phyloP scores from a whole-genome alignment of 2,888 invertebrate species.

The Agrotis puta region DNA sequence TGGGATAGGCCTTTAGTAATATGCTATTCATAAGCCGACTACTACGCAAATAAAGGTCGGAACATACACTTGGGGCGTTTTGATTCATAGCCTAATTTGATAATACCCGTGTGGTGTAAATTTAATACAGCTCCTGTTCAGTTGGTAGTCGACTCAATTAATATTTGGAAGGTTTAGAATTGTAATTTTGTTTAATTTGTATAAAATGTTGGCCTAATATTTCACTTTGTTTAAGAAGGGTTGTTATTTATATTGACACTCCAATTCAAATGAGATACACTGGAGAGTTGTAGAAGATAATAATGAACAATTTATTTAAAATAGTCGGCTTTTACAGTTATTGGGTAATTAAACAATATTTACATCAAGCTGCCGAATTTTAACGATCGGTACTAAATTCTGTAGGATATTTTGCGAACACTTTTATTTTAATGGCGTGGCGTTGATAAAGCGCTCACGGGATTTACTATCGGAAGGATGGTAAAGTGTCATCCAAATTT shows the following conservation, averaged over 20 bases:
- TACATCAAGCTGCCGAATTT: conserved; percentile 56
- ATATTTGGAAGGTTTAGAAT: conserved; percentile 53
- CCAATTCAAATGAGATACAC: conserved; percentile 38
- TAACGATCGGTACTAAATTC: conserved; percentile 64
- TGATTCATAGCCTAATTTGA: conserved; percentile 76
- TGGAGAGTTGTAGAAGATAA: conserved; percentile 23
- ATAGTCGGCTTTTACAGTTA: conserved; percentile 33
- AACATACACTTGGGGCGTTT: conserved; percentile 68
- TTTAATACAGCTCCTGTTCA: conserved; percentile 66
- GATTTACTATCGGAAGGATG: conserved; percentile 83
- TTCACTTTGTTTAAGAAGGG: conserved; percentile 28
- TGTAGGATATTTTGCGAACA: conserved; percentile 67
- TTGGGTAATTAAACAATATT: conserved; percentile 44
- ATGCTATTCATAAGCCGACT: conserved; percentile 80
- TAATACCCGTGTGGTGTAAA: conserved; percentile 70
- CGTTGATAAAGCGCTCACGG: conserved; percentile 65
- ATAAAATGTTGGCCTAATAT: conserved; percentile 35
- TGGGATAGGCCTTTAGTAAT: conserved; percentile 78
- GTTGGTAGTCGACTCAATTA: conserved; percentile 57
- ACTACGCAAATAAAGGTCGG: conserved; percentile 74
- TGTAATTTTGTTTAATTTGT: conserved; percentile 45
- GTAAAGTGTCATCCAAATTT: conserved; percentile 80
- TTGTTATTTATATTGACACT: conserved; percentile 47
- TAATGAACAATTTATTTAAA: conserved; percentile 51
- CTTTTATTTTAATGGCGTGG: conserved; percentile 75